Conservation (phyloP, 2,888 invertebrate species). For the Acleris laterana region DNA sequence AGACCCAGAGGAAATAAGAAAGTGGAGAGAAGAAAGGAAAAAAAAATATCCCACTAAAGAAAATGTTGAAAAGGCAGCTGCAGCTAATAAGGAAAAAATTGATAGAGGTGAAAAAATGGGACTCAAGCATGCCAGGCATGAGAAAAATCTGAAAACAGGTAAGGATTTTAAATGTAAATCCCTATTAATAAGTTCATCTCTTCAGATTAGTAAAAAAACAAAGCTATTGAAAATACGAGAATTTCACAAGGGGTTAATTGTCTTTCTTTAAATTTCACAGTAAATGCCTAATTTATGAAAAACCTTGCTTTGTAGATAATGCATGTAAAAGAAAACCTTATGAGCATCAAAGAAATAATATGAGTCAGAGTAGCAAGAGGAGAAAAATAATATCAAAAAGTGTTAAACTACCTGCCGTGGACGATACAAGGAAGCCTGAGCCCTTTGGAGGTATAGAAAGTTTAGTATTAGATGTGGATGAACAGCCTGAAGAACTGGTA, state of each 20-base stretch:
- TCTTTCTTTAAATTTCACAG: no score
- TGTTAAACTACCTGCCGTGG: constrained; percentile 46
- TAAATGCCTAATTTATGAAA: background rate
- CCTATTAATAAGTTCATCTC: no score
- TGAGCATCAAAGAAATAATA: constrained; percentile 10
- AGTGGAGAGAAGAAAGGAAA: constrained; percentile 93
- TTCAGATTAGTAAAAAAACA: no score
- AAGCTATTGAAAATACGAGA: no score
- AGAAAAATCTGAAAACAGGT: constrained; percentile 52
- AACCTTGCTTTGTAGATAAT: constrained; percentile 17
- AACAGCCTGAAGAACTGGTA: constrained; percentile 44
- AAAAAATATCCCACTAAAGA: constrained; percentile 90
- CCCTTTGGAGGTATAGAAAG: constrained; percentile 79
- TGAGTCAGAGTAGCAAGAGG: constrained; percentile 6
- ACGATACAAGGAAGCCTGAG: constrained; percentile 62
- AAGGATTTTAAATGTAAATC: constrained; percentile 3
- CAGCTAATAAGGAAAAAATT: constrained; percentile 86
- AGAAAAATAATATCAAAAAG: constrained; percentile 40
- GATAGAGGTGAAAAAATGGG: constrained; percentile 90
- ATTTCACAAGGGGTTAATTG: no score
- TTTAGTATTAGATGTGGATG: constrained; percentile 54
- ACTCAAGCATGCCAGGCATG: constrained; percentile 59
- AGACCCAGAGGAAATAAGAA: constrained; percentile 91
- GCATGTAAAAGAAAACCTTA: constrained; percentile 23
- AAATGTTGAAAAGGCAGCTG: constrained; percentile 87